Conservation (phyloP, 2,797 vertebrate genomes). For the Columba guinea region DNA sequence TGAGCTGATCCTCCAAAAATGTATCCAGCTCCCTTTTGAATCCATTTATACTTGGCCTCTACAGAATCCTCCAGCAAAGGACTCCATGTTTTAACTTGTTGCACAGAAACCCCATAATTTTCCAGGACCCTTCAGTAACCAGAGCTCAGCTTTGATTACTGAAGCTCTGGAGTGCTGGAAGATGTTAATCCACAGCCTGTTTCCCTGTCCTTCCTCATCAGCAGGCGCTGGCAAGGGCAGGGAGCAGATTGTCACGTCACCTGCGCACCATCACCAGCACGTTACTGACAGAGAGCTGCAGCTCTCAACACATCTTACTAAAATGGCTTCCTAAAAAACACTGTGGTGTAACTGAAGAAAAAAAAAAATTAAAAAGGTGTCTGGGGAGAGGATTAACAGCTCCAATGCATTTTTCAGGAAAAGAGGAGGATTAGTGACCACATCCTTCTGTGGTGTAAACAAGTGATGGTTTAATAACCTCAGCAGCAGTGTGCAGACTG, state of each 20-base stretch:
- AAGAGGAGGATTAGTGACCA: not conserved
- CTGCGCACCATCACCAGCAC: not conserved
- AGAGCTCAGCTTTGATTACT: not conserved
- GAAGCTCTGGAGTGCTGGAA: not conserved
- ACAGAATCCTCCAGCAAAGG: not conserved
- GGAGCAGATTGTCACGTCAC: not conserved
- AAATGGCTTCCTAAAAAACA: not conserved
- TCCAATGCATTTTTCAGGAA: not conserved
- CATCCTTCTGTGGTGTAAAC: not conserved
- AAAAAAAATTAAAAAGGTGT: too few species aligned
- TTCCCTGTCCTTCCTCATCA: not conserved
- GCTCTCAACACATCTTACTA: not conserved
- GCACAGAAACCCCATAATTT: not conserved
- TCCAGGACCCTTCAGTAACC: not conserved
- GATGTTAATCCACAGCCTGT: not conserved
- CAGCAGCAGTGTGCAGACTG: not conserved
- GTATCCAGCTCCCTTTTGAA: not conserved
- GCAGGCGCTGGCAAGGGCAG: not conserved
- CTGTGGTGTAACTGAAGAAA: not conserved
- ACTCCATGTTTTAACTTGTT: not conserved
- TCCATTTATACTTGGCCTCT: not conserved
- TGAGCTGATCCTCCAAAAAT: not conserved
- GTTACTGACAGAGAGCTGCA: not conserved
- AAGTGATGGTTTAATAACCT: not conserved
- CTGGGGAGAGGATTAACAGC: not conserved